Conservation (phyloP, 2,113 vertebrate species). For the Tachysurus vachellii region DNA sequence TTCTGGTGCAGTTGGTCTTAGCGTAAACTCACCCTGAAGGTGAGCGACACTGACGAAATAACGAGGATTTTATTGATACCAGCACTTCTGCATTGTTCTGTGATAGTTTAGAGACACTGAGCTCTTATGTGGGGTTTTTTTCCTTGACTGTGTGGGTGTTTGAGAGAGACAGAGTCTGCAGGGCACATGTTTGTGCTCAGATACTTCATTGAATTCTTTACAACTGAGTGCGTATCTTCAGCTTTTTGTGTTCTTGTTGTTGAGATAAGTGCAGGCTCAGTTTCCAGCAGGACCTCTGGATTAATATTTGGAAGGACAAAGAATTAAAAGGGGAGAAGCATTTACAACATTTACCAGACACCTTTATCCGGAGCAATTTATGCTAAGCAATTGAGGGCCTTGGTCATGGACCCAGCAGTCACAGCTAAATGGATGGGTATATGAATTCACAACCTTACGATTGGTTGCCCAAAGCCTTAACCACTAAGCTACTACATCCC, state of each 20-base stretch:
- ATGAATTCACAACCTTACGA: too few species aligned
- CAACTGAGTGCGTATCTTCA: neutral
- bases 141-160: neutral
- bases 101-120: neutral
- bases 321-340: neutral
- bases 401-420: too few species aligned
- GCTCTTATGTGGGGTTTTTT: neutral
- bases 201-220: slow-evolving; percentile 16
- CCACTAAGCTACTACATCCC: too few species aligned
- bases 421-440: too few species aligned
- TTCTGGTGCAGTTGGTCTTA: neutral
- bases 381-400: too few species aligned
- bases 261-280: neutral
- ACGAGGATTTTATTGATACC: neutral
- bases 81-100: slow-evolving; percentile 16
- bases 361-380: too few species aligned
- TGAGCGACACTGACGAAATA: slow-evolving; percentile 26
- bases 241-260: slow-evolving; percentile 39
- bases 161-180: neutral
- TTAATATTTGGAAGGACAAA: slow-evolving; percentile 1
- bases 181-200: slow-evolving; percentile 29
- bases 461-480: too few species aligned
- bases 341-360: too few species aligned
- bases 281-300: neutral
- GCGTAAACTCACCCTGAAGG: neutral